Evolutionary conservation across 1,140 invertebrate species (phyloP).

Genomic region (Drosophila ohnishii): DNA sequence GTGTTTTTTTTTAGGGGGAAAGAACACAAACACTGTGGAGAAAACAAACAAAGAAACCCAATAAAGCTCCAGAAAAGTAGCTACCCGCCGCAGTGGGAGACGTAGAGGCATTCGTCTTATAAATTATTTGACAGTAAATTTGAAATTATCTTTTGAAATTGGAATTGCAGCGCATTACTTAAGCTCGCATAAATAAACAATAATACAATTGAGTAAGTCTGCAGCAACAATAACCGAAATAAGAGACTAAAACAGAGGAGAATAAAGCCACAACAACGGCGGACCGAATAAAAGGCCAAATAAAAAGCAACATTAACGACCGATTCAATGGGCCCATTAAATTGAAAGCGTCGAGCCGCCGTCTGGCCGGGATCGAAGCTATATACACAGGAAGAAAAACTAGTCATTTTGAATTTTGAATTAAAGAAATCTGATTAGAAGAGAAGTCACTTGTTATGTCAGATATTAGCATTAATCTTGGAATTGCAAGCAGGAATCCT

Average conservation of each 20-base stretch:
- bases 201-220: conserved; percentile 77
- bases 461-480: background rate
- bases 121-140: conserved; percentile 76
- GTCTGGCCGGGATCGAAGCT: conserved; percentile 57
- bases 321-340: conserved; percentile 79
- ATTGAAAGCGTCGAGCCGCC: conserved; percentile 56
- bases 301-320: conserved; percentile 79
- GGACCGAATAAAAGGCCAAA: conserved; percentile 66
- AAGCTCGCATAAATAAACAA: conserved; percentile 80
- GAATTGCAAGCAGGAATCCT: too few species aligned
- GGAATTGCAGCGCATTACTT: conserved; percentile 72
- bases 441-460: too few species aligned
- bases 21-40: conserved; percentile 36
- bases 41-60: conserved; percentile 43
- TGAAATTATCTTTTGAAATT: conserved; percentile 73
- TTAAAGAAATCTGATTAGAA: background rate
- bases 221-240: conserved; percentile 34
- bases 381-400: conserved; percentile 11
- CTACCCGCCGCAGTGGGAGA: conserved; percentile 2
- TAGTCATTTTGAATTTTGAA: background rate
- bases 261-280: conserved; percentile 41
- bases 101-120: conserved; percentile 50
- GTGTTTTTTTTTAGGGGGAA: conserved; percentile 30
- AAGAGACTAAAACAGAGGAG: conserved; percentile 37
- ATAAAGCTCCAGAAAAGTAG: conserved; percentile 52